Conservation (phyloP, 1,140 invertebrate genomes). For the Drosophila sulfurigaster region DNA sequence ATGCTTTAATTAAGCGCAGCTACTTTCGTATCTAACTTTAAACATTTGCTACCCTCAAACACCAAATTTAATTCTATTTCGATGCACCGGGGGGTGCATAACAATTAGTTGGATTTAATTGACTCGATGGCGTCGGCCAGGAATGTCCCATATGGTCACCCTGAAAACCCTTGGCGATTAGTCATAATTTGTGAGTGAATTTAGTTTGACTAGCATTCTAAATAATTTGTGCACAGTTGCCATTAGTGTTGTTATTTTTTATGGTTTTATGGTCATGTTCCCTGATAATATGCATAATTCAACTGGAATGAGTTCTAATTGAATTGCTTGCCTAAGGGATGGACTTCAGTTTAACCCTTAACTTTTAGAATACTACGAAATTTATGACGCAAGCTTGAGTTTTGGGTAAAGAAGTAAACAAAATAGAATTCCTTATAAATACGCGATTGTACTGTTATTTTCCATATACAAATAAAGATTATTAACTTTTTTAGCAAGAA, state of each 20-base stretch:
- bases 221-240: constrained; percentile 39
- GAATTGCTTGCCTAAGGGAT: constrained; percentile 35
- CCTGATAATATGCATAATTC: constrained; percentile 22
- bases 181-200: constrained; percentile 50
- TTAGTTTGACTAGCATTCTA: constrained; percentile 34
- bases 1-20: constrained; percentile 50
- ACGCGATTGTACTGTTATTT: too few species aligned
- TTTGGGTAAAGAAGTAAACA: too few species aligned
- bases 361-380: neutral
- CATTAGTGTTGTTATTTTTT: constrained; percentile 38
- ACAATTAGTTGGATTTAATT: constrained; percentile 47
- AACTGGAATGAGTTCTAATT: constrained; percentile 36
- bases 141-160: constrained; percentile 55
- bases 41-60: constrained; percentile 23
- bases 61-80: constrained; percentile 13
- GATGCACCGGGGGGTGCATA: constrained; percentile 27
- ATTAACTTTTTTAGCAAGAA: too few species aligned
- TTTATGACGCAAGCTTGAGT: neutral
- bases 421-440: too few species aligned
- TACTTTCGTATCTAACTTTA: constrained; percentile 28
- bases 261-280: constrained; percentile 48
- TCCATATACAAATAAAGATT: too few species aligned
- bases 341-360: constrained; percentile 37
- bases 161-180: constrained; percentile 35
- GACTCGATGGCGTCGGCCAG: constrained; percentile 21